phyloP scores from a whole-genome alignment of 30 jellyfish, hydroid and myxozoan genomes.

The Rhopilema esculentum region DNA sequence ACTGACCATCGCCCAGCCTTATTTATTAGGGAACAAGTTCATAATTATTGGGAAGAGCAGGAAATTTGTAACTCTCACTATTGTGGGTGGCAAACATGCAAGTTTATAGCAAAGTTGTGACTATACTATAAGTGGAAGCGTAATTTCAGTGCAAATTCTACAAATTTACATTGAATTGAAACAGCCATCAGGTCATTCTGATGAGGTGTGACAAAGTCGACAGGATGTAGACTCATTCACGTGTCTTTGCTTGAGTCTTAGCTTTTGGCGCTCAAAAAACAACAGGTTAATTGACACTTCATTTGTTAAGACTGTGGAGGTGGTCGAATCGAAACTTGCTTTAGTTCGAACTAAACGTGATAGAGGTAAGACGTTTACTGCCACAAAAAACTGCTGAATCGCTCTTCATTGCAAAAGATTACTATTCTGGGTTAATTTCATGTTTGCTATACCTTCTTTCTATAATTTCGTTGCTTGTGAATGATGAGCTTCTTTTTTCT shows the following conservation, averaged over 20 bases:
- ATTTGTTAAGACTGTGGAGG: neutral
- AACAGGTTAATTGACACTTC: neutral
- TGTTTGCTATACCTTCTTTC: neutral
- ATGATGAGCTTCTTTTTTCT: neutral
- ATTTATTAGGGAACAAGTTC: neutral
- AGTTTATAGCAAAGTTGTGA: neutral
- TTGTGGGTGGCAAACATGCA: neutral
- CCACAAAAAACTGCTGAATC: neutral
- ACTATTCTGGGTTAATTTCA: neutral
- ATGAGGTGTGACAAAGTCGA: neutral
- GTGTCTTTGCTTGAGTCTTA: neutral
- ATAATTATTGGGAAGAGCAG: neutral
- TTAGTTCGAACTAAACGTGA: neutral
- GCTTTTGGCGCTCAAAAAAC: neutral
- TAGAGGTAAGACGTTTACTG: neutral
- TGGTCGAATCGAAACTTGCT: neutral
- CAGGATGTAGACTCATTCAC: neutral
- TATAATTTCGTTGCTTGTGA: neutral
- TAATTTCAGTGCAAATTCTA: neutral
- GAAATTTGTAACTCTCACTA: neutral
- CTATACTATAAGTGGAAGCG: neutral
- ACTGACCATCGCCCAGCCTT: slow-evolving; percentile 20
- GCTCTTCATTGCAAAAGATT: neutral
- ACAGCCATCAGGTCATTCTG: neutral
- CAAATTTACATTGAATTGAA: neutral